These are phyloP conservation scores for Bugulina stolonifera DNA, from an alignment of 2,888 invertebrate species.

Conservation along the genomic window DNA sequence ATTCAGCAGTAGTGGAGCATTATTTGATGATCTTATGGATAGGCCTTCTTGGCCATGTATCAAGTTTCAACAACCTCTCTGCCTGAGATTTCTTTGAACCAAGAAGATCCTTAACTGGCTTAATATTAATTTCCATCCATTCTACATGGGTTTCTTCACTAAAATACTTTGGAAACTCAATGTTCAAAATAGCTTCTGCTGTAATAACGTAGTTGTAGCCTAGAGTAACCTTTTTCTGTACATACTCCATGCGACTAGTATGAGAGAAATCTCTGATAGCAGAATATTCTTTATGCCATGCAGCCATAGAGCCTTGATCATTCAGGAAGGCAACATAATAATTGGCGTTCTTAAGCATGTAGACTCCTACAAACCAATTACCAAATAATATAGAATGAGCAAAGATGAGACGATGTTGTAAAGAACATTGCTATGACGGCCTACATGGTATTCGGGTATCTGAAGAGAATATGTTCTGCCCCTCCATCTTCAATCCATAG, in stretches of 20 bases:
- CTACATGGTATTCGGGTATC: no score
- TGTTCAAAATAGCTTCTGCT: conserved; percentile 32
- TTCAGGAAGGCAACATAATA: neutral
- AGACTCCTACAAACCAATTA: neutral
- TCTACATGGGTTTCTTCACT: conserved; percentile 35
- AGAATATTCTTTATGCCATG: conserved; percentile 15
- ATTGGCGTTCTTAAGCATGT: neutral
- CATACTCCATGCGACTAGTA: neutral
- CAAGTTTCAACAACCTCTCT: neutral
- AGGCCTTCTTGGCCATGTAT: conserved; percentile 16
- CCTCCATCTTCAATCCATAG: no score
- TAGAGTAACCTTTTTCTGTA: neutral
- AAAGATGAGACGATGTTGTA: no score
- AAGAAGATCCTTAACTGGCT: conserved; percentile 28
- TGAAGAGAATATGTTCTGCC: no score
- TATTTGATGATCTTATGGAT: neutral
- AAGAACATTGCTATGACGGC: no score
- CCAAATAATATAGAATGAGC: no score
- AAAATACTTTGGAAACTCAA: conserved; percentile 33
- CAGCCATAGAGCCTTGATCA: neutral
- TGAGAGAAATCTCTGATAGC: neutral
- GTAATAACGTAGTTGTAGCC: neutral
- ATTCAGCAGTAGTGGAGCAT: neutral
- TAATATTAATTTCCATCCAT: conserved; percentile 36
- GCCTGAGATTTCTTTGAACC: neutral